These are phyloP conservation scores for Battus philenor DNA, from an alignment of 1,140 invertebrate genomes.

Conservation along the genomic window DNA sequence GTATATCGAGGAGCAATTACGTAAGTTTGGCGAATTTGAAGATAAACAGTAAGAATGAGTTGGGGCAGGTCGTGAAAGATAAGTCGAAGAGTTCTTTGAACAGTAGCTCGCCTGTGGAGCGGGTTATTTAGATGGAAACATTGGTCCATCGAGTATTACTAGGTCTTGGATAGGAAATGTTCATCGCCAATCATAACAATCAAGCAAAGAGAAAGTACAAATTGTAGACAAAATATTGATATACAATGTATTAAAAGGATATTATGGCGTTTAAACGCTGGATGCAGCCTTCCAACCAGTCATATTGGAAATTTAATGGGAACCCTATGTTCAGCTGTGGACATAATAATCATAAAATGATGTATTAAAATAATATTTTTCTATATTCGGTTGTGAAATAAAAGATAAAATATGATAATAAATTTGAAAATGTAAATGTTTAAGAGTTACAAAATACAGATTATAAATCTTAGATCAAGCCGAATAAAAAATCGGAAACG, in stretches of 20 bases:
- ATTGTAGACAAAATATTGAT: not conserved
- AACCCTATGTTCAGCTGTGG: too few relatives aligned
- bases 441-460: not conserved
- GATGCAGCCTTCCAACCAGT: too few relatives aligned
- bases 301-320: too few relatives aligned
- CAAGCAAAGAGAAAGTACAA: too few relatives aligned
- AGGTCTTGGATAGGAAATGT: not conserved
- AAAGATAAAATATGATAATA: not conserved
- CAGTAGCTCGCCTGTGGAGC: conserved; percentile 30
- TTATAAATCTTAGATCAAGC: not conserved
- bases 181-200: too few relatives aligned
- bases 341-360: too few relatives aligned
- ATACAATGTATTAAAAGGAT: too few relatives aligned
- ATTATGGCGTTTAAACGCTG: too few relatives aligned
- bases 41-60: conserved; percentile 46
- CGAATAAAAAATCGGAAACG: not conserved
- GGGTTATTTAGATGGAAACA: conserved; percentile 30
- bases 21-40: conserved; percentile 68
- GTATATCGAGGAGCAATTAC: conserved; percentile 66
- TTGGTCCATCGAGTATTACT: conserved; percentile 12
- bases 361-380: conserved; percentile 3
- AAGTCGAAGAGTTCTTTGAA: conserved; percentile 24
- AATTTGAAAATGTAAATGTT: not conserved
- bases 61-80: conserved; percentile 17
- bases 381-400: conserved; percentile 7